phyloP scores from a whole-genome alignment of 2,888 invertebrate genomes.

The Achlya flavicornis region DNA sequence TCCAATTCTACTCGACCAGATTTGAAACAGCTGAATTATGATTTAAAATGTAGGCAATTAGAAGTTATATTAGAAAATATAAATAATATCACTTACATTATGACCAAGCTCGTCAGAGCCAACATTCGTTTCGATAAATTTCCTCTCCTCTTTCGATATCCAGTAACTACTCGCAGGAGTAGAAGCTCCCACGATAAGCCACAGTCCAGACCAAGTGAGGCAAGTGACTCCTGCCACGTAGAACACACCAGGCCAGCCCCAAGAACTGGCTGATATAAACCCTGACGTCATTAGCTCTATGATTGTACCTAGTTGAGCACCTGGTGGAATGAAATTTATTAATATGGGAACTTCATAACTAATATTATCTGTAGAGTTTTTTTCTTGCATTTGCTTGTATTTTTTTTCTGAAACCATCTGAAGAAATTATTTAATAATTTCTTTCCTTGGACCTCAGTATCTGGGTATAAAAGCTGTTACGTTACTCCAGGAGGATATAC shows the following conservation, averaged over 20 bases:
- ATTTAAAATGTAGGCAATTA: no score
- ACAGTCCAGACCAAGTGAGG: constrained; percentile 85
- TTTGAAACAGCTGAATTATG: no score
- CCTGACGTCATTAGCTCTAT: constrained; percentile 90
- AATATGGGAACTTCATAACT: neutral
- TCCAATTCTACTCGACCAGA: no score
- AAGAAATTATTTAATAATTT: no score
- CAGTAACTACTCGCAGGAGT: constrained; percentile 84
- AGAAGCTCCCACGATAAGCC: constrained; percentile 87
- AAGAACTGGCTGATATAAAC: constrained; percentile 85
- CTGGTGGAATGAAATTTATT: constrained; percentile 54
- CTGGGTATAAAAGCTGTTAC: no score
- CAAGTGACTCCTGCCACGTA: constrained; percentile 88
- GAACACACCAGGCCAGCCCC: constrained; percentile 92
- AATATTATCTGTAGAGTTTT: neutral
- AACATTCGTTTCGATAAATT: constrained; percentile 86
- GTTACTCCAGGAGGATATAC: no score
- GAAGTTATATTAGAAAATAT: no score
- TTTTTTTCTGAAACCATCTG: no score
- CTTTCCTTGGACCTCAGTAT: no score
- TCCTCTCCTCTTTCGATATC: constrained; percentile 87
- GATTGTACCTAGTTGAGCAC: constrained; percentile 92
- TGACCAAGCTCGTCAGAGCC: constrained; percentile 62
- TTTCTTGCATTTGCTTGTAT: neutral
- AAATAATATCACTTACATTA: constrained; percentile 40